These are phyloP conservation scores for Xiphophorus couchianus DNA, from an alignment of 2,113 vertebrate genomes.

Conservation along the genomic window DNA sequence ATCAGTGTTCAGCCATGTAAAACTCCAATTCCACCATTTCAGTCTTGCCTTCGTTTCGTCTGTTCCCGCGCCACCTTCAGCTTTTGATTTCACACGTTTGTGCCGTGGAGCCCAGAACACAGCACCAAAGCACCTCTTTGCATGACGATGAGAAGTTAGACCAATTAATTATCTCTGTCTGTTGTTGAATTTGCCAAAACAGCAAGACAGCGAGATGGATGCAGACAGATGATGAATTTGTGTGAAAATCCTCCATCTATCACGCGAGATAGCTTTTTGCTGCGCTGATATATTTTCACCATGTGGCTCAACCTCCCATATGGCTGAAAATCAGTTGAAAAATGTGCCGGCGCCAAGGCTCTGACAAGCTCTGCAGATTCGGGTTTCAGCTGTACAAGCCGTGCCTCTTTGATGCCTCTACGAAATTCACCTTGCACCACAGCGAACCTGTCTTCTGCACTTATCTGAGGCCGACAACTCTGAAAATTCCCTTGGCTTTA, in stretches of 20 bases:
- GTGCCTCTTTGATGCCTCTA: constrained; percentile 28
- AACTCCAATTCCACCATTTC: constrained; percentile 8
- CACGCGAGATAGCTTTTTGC: constrained; percentile 17
- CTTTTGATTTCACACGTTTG: constrained; percentile 30
- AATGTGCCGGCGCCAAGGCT: constrained; percentile 54
- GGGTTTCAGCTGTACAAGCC: constrained; percentile 45
- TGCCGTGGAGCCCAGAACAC: constrained; percentile 39
- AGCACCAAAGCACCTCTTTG: constrained; percentile 21
- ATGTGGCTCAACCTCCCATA: constrained; percentile 31
- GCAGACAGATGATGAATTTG: background rate
- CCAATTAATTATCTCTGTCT: constrained; percentile 40
- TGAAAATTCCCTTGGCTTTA: constrained; percentile 32
- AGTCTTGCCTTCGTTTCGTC: constrained; percentile 7
- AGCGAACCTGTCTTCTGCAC: constrained; percentile 34
- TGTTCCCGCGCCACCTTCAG: constrained; percentile 10
- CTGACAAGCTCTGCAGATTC: constrained; percentile 63
- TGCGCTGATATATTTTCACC: constrained; percentile 24
- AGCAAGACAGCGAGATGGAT: constrained; percentile 2
- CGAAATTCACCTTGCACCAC: constrained; percentile 28
- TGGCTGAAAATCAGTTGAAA: constrained; percentile 60
- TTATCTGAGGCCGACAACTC: constrained; percentile 29
- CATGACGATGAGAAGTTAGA: constrained; percentile 29
- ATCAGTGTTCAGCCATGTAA: background rate
- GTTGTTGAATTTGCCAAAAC: constrained; percentile 23
- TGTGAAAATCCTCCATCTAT: constrained; percentile 30